Evolutionary conservation across 1,140 invertebrate genomes (phyloP).

Genomic region (Drosophila ogumai): DNA sequence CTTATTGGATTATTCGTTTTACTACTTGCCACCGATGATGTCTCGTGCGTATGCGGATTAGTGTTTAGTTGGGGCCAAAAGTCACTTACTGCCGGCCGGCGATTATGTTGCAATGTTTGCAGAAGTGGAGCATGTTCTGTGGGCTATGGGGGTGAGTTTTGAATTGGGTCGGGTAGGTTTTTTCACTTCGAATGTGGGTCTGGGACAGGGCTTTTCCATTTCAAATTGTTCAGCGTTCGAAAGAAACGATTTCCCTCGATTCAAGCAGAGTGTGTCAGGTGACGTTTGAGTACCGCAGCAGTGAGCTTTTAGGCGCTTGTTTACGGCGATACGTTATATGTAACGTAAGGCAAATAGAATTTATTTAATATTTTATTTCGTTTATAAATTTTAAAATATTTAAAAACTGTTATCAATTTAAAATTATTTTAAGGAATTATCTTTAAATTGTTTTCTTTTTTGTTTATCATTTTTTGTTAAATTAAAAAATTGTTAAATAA

Average conservation of each 20-base stretch:
- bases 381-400: too few species aligned
- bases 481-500: too few species aligned
- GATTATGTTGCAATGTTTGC: slow-evolving; percentile 58
- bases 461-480: too few species aligned
- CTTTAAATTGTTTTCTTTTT: too few species aligned
- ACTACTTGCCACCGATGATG: slow-evolving; percentile 13
- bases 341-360: background rate
- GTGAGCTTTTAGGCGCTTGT: background rate
- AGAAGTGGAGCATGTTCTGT: slow-evolving; percentile 33
- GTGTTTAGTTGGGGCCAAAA: slow-evolving; percentile 53
- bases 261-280: slow-evolving; percentile 12
- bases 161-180: slow-evolving; percentile 4
- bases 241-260: background rate
- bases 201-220: slow-evolving; percentile 20
- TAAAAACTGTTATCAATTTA: too few species aligned
- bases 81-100: slow-evolving; percentile 23
- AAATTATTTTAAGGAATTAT: too few species aligned
- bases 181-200: background rate
- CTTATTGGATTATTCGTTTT: slow-evolving; percentile 75
- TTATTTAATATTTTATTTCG: background rate
- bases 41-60: slow-evolving; percentile 67
- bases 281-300: background rate
- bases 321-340: background rate
- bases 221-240: background rate
- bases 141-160: background rate